A percentile compares a stretch with the other conserved stretches of the same genome.
Conservation (phyloP, 2,797 vertebrate genomes). For the Monodelphis domestica region DNA sequence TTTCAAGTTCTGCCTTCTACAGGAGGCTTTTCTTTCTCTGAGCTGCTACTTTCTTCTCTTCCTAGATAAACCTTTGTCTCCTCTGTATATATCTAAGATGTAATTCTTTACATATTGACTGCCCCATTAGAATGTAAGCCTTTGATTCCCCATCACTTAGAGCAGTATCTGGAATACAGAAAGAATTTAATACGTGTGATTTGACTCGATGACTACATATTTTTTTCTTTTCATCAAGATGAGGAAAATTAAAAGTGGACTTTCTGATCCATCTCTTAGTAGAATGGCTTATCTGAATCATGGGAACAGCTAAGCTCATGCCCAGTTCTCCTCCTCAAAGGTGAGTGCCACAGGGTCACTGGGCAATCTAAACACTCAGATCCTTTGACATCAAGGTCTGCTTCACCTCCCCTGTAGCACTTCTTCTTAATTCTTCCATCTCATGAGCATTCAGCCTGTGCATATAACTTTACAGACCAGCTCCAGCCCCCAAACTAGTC, state of each 20-base stretch:
- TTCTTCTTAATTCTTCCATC: background rate
- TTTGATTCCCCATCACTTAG: background rate
- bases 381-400: background rate
- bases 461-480: background rate
- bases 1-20: background rate
- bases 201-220: background rate
- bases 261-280: background rate
- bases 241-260: background rate
- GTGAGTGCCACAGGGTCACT: background rate
- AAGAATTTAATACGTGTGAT: background rate
- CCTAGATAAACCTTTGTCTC: background rate
- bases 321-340: background rate
- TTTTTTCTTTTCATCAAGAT: background rate
- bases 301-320: background rate
- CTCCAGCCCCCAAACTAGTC: constrained; percentile 29
- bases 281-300: background rate
- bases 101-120: background rate
- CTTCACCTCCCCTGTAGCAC: background rate
- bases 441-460: background rate
- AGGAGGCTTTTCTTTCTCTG: background rate
- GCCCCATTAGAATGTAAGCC: background rate
- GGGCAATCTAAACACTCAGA: background rate
- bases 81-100: background rate
- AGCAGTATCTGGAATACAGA: background rate
- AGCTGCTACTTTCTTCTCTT: background rate